Evolutionary conservation across 2,888 invertebrate genomes (phyloP).

Genomic region (Nomada flava): DNA sequence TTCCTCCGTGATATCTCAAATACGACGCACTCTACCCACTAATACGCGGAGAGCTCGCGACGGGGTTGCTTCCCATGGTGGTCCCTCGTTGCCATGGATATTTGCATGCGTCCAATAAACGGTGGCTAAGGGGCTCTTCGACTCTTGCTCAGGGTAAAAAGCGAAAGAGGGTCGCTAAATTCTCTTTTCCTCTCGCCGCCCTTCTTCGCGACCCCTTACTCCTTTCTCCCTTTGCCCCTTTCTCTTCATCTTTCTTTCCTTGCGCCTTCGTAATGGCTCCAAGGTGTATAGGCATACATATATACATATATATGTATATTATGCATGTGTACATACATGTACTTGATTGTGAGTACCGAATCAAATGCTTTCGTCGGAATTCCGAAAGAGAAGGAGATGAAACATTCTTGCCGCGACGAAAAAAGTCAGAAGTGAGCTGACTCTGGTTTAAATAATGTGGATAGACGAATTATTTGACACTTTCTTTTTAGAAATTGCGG

Average conservation of each 20-base stretch:
- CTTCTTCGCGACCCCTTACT: slow-evolving; percentile 37
- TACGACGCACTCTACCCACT: slow-evolving; percentile 48
- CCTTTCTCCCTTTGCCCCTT: slow-evolving; percentile 32
- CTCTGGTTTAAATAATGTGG: slow-evolving; percentile 5
- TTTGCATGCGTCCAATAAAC: slow-evolving; percentile 85
- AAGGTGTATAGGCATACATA: slow-evolving; percentile 63
- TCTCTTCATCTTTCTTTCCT: slow-evolving; percentile 57
- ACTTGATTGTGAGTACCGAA: not conserved
- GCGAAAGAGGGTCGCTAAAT: slow-evolving; percentile 82
- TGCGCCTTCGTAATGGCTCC: slow-evolving; percentile 78
- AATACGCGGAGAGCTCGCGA: slow-evolving; percentile 60
- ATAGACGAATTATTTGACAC: slow-evolving; percentile 6
- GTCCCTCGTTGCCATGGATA: slow-evolving; percentile 83
- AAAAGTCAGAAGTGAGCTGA: slow-evolving; percentile 60
- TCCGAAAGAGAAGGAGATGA: slow-evolving; percentile 45
- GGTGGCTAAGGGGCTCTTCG: slow-evolving; percentile 83
- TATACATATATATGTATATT: not conserved
- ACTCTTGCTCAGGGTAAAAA: slow-evolving; percentile 81
- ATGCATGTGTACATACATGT: too few species aligned
- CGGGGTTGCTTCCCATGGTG: slow-evolving; percentile 65
- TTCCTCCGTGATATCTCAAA: slow-evolving; percentile 45
- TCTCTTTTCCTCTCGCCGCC: slow-evolving; percentile 74
- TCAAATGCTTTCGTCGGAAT: slow-evolving; percentile 47
- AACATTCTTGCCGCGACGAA: slow-evolving; percentile 64
- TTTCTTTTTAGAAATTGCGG: not conserved